These are phyloP conservation scores for Lepilemur septentrionalis DNA, from an alignment of 2,797 vertebrate genomes.

Conservation along the genomic window DNA sequence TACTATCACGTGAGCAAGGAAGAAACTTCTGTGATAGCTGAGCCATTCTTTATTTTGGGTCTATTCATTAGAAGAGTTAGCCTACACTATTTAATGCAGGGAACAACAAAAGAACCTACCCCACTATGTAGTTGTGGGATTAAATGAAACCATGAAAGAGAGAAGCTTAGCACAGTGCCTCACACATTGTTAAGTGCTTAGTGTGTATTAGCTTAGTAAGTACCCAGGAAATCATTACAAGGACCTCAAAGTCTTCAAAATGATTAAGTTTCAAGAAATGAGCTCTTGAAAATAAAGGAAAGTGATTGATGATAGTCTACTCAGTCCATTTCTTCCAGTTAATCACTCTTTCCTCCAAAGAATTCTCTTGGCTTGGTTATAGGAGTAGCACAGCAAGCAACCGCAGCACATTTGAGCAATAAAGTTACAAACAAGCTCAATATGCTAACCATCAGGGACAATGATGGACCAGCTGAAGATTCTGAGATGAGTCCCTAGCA, in stretches of 20 bases:
- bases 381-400: slow-evolving; percentile 53
- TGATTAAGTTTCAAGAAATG: slow-evolving; percentile 68
- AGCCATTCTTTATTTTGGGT: background rate
- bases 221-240: slow-evolving; percentile 47
- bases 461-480: slow-evolving; percentile 60
- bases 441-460: slow-evolving; percentile 52
- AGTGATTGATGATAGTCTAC: slow-evolving; percentile 60
- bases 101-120: background rate
- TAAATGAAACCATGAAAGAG: background rate
- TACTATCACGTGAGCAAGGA: background rate
- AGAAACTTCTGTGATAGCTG: background rate
- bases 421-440: slow-evolving; percentile 44
- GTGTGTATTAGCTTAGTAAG: slow-evolving; percentile 51
- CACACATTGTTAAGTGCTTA: background rate
- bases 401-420: slow-evolving; percentile 39
- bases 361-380: slow-evolving; percentile 40
- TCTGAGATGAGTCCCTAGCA: background rate
- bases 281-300: slow-evolving; percentile 64
- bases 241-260: slow-evolving; percentile 50
- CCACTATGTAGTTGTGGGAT: background rate
- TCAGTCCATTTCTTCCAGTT: slow-evolving; percentile 64
- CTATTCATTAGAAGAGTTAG: background rate
- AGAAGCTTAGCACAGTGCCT: background rate
- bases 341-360: slow-evolving; percentile 68
- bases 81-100: background rate